Evolutionary conservation across 1,140 invertebrate species (phyloP), one percentile per base, ranked within the genome.

Genomic region (Caenorhabditis tropicalis): DNA sequence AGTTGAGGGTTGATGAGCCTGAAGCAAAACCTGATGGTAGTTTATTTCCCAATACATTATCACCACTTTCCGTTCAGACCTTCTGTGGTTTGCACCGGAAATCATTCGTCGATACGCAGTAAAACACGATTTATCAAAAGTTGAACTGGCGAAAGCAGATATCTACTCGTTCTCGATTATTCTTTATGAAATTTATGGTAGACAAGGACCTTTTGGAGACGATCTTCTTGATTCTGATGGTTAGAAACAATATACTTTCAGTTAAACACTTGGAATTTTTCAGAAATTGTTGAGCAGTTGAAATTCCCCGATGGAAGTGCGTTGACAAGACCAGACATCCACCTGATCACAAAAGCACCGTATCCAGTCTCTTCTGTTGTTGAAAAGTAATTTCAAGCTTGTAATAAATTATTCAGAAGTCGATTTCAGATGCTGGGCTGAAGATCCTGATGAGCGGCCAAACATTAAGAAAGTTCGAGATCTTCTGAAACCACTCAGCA

Each of bases 181-280:
- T 24, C 39, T 85, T 0, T 85, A 85, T 81, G 81, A 85, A 51
- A 85, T 85, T 53, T 85, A 85, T 82, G 83, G 83, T 53, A 81
- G 83, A 58, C 53, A 85, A 19, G 83, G 83, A 27, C 83, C 83
- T 10, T 85, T 58, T 53, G 81, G 81, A 46, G 81, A 85, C 33
- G 82, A 82, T 29, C 21, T 85, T 12, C n/a, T 85, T 1, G 83
- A 85, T 60, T 46, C 74, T 31, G 36, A 53, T 70, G 36, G 83
- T 83, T 81, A n/a, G n/a, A n/a, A n/a, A n/a, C n/a, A n/a, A n/a
- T n/a, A n/a, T n/a, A n/a, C n/a, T n/a, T n/a, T n/a, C n/a, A n/a
- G n/a, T n/a, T n/a, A n/a, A n/a, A n/a, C n/a, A n/a, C n/a, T n/a
- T 10, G n/a, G 3, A 43, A 6, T 0, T 24, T 81, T 85, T 82